Conservation (phyloP, 2,113 vertebrate species). For the Peromyscus leucopus region DNA sequence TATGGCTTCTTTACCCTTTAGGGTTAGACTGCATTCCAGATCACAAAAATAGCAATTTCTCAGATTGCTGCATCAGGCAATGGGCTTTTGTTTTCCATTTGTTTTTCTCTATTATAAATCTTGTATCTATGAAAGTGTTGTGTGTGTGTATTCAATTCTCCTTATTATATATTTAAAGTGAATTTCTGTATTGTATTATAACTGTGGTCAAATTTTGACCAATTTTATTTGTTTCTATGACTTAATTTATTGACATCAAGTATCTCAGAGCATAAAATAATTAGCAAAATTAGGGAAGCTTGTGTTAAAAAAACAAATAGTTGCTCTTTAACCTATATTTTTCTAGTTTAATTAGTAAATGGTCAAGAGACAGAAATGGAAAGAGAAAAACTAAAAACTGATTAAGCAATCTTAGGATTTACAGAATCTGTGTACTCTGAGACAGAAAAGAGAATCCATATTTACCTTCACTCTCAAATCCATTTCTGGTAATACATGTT, state of each 20-base stretch:
- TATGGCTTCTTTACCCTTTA: neutral
- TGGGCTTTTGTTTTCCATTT: neutral
- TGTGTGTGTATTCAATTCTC: neutral
- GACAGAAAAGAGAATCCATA: neutral
- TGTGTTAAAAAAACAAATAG: neutral
- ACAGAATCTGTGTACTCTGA: neutral
- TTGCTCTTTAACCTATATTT: neutral
- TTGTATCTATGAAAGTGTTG: neutral
- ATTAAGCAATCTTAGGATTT: neutral
- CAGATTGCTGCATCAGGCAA: neutral
- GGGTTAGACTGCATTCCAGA: neutral
- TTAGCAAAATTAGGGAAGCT: neutral
- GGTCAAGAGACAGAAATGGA: neutral
- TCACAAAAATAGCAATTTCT: neutral
- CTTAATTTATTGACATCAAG: neutral
- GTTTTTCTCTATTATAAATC: constrained; percentile 27
- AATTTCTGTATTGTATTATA: neutral
- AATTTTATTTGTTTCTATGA: neutral
- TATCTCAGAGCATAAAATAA: neutral
- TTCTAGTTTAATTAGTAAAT: constrained; percentile 4
- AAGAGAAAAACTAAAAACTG: neutral
- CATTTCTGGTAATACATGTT: neutral
- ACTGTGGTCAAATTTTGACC: neutral
- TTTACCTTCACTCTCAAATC: neutral
- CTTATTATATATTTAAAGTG: neutral